A percentile compares a stretch with the other conserved stretches of the same genome.
Evolutionary conservation across 2,113 vertebrate genomes (phyloP).

Genomic region (Pomatorhinus ruficollis): DNA sequence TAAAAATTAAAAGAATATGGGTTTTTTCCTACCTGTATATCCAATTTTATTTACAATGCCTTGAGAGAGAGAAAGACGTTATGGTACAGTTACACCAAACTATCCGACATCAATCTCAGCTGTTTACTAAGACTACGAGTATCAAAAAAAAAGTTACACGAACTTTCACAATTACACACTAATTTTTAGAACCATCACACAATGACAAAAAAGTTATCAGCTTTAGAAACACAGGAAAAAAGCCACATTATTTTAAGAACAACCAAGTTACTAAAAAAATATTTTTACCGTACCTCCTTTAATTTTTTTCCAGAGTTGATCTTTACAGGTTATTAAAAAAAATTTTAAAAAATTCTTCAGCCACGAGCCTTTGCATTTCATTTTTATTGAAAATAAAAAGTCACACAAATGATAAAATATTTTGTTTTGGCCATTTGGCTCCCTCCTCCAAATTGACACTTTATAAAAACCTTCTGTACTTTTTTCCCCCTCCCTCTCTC

Average conservation of each 20-base stretch:
- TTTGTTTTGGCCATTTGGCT: background rate
- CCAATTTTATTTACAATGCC: slow-evolving; percentile 32
- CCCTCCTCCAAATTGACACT: slow-evolving; percentile 32
- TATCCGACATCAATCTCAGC: background rate
- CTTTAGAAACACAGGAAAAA: background rate
- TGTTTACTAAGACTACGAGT: background rate
- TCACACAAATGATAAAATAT: background rate
- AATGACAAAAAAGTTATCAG: background rate
- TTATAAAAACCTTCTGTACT: slow-evolving; percentile 52
- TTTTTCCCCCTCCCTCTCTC: slow-evolving; percentile 53
- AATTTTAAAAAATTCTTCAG: background rate
- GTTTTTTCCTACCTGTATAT: background rate
- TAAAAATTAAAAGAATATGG: background rate
- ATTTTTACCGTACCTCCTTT: slow-evolving; percentile 37
- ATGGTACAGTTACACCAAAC: background rate
- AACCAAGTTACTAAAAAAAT: background rate
- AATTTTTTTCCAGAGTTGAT: slow-evolving; percentile 1
- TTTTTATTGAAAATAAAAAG: slow-evolving; percentile 40
- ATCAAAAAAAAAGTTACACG: background rate
- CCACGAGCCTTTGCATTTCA: background rate
- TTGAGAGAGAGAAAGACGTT: background rate
- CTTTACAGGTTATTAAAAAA: slow-evolving; percentile 1
- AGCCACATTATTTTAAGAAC: background rate
- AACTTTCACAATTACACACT: slow-evolving; percentile 27
- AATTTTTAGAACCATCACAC: background rate